Percentiles rank a stretch among this genome's conserved stretches.
phyloP scores from a whole-genome alignment of 2,113 vertebrate genomes.

The Ranitomeya variabilis region DNA sequence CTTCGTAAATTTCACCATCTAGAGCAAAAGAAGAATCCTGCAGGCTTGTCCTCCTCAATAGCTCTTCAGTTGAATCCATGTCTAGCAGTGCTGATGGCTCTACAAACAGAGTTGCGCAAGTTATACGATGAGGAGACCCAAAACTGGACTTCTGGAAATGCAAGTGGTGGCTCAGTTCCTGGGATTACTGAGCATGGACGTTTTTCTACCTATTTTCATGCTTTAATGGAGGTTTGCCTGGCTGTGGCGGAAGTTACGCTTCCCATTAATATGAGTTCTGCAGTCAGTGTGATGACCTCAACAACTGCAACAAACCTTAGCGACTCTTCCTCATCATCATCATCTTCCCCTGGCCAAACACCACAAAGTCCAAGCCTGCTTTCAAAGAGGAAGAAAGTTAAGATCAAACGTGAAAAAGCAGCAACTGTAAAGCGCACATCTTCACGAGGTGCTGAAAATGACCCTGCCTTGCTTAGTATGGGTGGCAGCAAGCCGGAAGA shows the following conservation, averaged over 20 bases:
- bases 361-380: constrained; percentile 94
- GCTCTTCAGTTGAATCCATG: constrained; percentile 94
- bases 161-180: constrained; percentile 73
- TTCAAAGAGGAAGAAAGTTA: constrained; percentile 96
- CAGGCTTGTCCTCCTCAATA: constrained; percentile 87
- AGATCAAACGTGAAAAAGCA: constrained; percentile 94
- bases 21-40: constrained; percentile 85
- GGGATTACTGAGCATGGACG: constrained; percentile 84
- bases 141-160: constrained; percentile 80
- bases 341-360: constrained; percentile 93
- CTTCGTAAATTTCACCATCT: constrained; percentile 88
- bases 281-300: constrained; percentile 83
- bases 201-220: constrained; percentile 95
- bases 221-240: constrained; percentile 94
- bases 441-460: constrained; percentile 75
- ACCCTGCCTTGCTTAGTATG: constrained; percentile 83
- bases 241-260: constrained; percentile 94
- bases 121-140: constrained; percentile 93
- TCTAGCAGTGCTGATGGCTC: constrained; percentile 92
- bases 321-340: constrained; percentile 93
- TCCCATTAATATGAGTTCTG: constrained; percentile 85
- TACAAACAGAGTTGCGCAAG: constrained; percentile 94
- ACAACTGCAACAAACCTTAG: constrained; percentile 87
- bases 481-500: constrained; percentile 94
- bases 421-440: constrained; percentile 80